Percentiles rank a stretch among this genome's conserved stretches.
Conservation (phyloP, 2,797 vertebrate genomes). For the Argya squamiceps region DNA sequence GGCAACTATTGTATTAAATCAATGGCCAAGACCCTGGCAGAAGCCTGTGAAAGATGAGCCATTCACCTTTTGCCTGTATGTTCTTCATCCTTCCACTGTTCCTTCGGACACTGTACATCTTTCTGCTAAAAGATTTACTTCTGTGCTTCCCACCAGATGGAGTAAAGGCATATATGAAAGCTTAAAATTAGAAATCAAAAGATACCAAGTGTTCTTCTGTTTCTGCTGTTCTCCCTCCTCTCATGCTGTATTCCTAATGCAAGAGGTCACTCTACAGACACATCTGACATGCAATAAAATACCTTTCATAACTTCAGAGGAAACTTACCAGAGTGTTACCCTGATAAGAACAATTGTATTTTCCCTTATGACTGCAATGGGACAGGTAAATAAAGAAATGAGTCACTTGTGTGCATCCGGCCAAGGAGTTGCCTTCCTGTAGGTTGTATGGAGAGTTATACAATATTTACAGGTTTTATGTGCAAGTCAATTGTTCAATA, state of each 20-base stretch:
- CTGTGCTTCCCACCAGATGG: not conserved
- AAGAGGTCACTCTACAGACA: not conserved
- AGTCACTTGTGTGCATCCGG: not conserved
- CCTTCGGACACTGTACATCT: not conserved
- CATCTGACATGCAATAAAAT: not conserved
- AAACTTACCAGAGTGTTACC: not conserved
- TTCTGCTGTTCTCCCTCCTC: not conserved
- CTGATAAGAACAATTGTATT: conserved; percentile 11
- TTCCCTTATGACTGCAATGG: not conserved
- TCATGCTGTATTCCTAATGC: not conserved
- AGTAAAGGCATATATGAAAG: not conserved
- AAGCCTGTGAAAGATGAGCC: not conserved
- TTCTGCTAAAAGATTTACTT: not conserved
- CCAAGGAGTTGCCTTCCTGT: not conserved
- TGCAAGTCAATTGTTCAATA: not conserved
- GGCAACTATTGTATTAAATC: not conserved
- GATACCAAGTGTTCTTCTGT: not conserved
- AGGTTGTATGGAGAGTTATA: not conserved
- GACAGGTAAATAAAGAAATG: not conserved
- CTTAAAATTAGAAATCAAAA: not conserved
- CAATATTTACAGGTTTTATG: not conserved
- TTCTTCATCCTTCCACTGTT: not conserved
- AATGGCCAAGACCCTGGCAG: not conserved
- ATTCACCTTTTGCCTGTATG: not conserved
- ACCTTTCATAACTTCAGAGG: not conserved